Conservation (phyloP, 2,888 invertebrate genomes). For the Tiphia femorata region DNA sequence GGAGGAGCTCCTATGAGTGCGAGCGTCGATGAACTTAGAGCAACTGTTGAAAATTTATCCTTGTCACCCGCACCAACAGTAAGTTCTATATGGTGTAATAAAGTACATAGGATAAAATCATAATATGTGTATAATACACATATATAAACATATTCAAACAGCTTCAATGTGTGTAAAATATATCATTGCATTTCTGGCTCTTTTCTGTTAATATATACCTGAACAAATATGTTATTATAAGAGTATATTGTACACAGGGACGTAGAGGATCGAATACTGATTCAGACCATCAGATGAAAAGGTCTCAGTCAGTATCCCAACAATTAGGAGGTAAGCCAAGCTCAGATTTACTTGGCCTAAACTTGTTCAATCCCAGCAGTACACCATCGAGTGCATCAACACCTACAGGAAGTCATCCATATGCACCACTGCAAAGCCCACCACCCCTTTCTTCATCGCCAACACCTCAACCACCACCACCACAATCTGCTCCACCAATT, state of each 20-base stretch:
- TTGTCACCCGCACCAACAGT: constrained; percentile 82
- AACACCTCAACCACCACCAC: constrained; percentile 57
- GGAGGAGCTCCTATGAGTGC: constrained; percentile 91
- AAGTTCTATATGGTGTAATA: constrained; percentile 45
- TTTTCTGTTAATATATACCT: neutral
- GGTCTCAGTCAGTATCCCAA: constrained; percentile 84
- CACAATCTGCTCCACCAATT: constrained; percentile 60
- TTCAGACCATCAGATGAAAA: constrained; percentile 75
- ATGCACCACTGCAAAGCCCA: constrained; percentile 85
- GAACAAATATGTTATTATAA: constrained; percentile 21
- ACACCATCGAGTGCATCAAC: constrained; percentile 86
- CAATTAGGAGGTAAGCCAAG: constrained; percentile 81
- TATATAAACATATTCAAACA: too few relatives aligned
- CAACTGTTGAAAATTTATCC: constrained; percentile 92
- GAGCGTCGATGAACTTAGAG: constrained; percentile 94
- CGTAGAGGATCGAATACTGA: constrained; percentile 81
- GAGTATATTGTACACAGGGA: too few relatives aligned
- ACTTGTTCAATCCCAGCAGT: constrained; percentile 81
- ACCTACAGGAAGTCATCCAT: constrained; percentile 83
- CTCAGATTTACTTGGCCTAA: constrained; percentile 84
- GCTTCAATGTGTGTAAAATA: too few relatives aligned
- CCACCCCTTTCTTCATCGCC: constrained; percentile 64
- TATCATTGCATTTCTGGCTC: neutral
- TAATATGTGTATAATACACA: too few relatives aligned
- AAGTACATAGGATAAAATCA: too few relatives aligned